Evolutionary conservation across 2,113 vertebrate genomes (phyloP).

Genomic region (Peucedramus taeniatus): DNA sequence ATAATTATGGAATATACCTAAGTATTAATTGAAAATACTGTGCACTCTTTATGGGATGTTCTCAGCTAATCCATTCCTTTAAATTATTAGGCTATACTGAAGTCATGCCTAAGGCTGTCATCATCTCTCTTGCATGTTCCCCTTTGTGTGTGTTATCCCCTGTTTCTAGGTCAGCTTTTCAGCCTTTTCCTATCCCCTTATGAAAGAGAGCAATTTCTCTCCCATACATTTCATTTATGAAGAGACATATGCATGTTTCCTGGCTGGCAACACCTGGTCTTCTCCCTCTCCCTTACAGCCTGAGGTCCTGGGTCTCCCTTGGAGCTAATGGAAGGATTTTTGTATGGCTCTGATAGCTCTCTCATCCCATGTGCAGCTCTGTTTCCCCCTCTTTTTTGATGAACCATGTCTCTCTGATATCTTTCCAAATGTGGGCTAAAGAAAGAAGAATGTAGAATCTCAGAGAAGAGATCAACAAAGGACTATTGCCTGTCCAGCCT

Average conservation of each 20-base stretch:
- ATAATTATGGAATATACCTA: constrained; percentile 1
- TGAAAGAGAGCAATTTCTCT: not conserved
- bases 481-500: not conserved
- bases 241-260: not conserved
- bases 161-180: constrained; percentile 50
- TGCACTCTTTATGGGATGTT: constrained; percentile 18
- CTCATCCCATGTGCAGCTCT: not conserved
- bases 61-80: constrained; percentile 28
- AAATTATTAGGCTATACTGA: constrained; percentile 47
- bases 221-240: not conserved
- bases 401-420: not conserved
- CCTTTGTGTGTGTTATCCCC: not conserved
- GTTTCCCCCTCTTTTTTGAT: not conserved
- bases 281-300: not conserved
- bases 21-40: constrained; percentile 19
- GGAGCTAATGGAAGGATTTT: not conserved
- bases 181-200: not conserved
- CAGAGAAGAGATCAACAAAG: not conserved
- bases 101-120: constrained; percentile 41
- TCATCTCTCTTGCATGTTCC: not conserved
- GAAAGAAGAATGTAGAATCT: not conserved
- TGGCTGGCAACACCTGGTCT: not conserved
- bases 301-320: not conserved
- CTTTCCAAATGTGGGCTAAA: not conserved
- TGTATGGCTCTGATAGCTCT: fast-evolving